Conservation (phyloP, 1,140 invertebrate species). For the Drosophila asahinai region DNA sequence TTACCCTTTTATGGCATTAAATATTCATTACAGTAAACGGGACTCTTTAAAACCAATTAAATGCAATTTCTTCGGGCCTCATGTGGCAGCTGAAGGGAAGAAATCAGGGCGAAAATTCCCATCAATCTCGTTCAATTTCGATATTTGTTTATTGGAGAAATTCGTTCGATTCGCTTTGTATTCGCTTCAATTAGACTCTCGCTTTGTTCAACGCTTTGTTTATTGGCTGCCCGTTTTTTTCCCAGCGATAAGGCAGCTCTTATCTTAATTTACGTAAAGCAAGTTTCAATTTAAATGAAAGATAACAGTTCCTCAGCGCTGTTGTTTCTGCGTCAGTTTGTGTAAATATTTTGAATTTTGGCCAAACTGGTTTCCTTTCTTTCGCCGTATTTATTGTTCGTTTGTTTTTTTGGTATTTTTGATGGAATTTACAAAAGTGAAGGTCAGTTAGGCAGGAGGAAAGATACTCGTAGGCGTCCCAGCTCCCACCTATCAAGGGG, state of each 20-base stretch:
- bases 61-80: conserved; percentile 38
- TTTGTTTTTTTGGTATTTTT: conserved; percentile 7
- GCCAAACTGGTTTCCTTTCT: conserved; percentile 41
- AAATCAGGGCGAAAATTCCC: conserved; percentile 8
- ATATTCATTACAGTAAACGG: conserved; percentile 39
- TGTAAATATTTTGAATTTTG: conserved; percentile 56
- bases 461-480: not conserved
- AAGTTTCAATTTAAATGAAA: conserved; percentile 67
- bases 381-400: not conserved
- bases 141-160: conserved; percentile 22
- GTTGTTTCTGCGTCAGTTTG: conserved; percentile 41
- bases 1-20: conserved; percentile 29
- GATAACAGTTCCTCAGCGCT: conserved; percentile 39
- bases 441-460: conserved; percentile 15
- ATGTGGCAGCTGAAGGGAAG: not conserved
- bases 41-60: conserved; percentile 42
- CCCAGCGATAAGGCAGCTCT: conserved; percentile 57
- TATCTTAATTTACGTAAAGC: conserved; percentile 69
- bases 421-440: conserved; percentile 27
- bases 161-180: conserved; percentile 37
- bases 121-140: conserved; percentile 21
- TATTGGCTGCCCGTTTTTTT: conserved; percentile 26
- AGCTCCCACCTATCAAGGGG: conserved; percentile 29
- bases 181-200: conserved; percentile 37
- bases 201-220: conserved; percentile 30